Base-by-base conservation (phyloP, 1,140 invertebrate species). In the Oryctes rhinoceros region DNA sequence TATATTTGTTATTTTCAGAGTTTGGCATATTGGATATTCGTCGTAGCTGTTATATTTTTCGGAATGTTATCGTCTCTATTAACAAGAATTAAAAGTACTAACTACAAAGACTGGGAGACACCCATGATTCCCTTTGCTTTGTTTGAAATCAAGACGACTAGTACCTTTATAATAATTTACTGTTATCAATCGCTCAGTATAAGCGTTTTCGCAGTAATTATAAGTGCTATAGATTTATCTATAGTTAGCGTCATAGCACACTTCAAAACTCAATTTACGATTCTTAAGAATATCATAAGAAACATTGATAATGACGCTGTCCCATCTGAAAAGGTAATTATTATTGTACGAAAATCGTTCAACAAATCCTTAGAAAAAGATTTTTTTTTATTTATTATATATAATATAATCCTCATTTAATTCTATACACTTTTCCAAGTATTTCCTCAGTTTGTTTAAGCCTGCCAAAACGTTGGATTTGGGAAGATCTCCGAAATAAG, bases 101-200 rank as follows among this genome's bases (percentile, higher is more conserved):
- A 71, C 35, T 35, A 35, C 35, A 71, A 37, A 35, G 20, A 71
- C 7, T 71, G 65, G 65, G 65, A 71, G 10, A 71, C 24, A 24
- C 65, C 65, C 6, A 18, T 71, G 4, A 37, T 24, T 30, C 65
- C 65, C 9, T 71, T 71, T 24, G 35, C 9, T 24, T 30, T 71
- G 24, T 37, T 71, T 71, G 65, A 71, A 71, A 37, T 71, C 24
- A 71, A 35, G 24, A 35, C 65, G 11, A 71, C 65, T 71, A 71
- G 20, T 9, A 15, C 7, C 13, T 71, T 71, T 37, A 3, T 71
- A 35, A 24, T 71, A 24, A 71, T 71, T 24, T 71, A 71, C 13
- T 24, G 18, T 10, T 71, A 71, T 35, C 65, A 71, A 15, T 71
- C 65, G 11, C 9, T 71, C 11, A 71, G 65, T 15, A 71, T 71